Evolutionary conservation across 2,888 invertebrate genomes (phyloP), one percentile per base, ranked within the genome.

Genomic region (Euphydryas editha): DNA sequence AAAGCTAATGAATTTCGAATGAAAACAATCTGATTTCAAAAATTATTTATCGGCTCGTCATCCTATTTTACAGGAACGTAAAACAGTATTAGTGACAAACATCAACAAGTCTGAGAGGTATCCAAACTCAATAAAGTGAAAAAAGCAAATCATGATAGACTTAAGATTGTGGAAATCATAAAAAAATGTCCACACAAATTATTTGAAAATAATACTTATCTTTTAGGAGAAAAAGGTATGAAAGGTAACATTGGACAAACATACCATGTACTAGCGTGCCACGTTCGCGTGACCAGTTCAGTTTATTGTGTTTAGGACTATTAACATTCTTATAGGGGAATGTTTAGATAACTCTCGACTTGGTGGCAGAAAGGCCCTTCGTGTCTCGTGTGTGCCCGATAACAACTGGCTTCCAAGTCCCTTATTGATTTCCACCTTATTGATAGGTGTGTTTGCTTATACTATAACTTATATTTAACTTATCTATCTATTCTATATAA

Each of bases 251-350:
- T 39, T 57, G 47, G 67, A 67, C 65, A 63, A 70, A 67, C 68
- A 67, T 61, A 66, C 39, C 56, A 59, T 65, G 60, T 46, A 62
- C 30, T 88, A 76, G 87, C 88, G 87, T 90, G 87, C 76, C 73
- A 72, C 70, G 76, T 73, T 90, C 81, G 89, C 91, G 90, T 90
- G 90, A 76, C 76, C 59, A 70, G 65, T 69, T 75, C 80, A 82
- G 81, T 84, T 84, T 84, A 85, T 84, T 85, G 84, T 82, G 83
- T 81, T 78, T 78, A 81, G 80, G 82, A 87, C 90, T 89, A 91
- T 92, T 90, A 92, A 90, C 91, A 92, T 92, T 90, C 90, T 84
- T 88, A 79, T 82, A 80, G 78, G 82, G 87, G 88, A 89, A 88
- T 90, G 87, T 88, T 90, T 86, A 87, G 90, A 90, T 90, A 88